These are phyloP conservation scores for Oryzias melastigma DNA, from an alignment of 2,113 vertebrate species.

Conservation along the genomic window DNA sequence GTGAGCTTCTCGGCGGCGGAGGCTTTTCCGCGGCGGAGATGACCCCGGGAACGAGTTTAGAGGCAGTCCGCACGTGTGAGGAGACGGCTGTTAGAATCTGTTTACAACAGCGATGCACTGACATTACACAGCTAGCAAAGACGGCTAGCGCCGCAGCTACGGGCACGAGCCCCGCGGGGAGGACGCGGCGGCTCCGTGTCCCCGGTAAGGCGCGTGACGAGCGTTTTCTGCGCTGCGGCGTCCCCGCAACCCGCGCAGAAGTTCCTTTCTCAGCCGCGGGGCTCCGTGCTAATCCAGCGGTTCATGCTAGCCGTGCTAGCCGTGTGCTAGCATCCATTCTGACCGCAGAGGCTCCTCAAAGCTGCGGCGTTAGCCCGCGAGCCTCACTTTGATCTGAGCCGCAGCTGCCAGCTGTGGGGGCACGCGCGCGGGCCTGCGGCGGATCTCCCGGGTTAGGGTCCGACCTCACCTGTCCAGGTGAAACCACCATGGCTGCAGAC, in stretches of 20 bases:
- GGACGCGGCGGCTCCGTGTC: constrained; percentile 56
- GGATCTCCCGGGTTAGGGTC: constrained; percentile 1
- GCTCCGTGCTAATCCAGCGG: constrained; percentile 44
- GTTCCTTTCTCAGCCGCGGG: constrained; percentile 29
- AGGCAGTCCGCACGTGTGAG: constrained; percentile 75
- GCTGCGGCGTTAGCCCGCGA: constrained; percentile 58
- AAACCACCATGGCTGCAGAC: constrained; percentile 14
- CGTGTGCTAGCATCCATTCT: constrained; percentile 53
- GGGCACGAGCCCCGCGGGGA: constrained; percentile 58
- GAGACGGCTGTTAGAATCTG: constrained; percentile 47
- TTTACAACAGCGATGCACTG: constrained; percentile 73
- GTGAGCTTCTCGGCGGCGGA: constrained; percentile 64
- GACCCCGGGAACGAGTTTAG: constrained; percentile 69
- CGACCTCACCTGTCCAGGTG: constrained; percentile 52
- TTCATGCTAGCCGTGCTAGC: constrained; percentile 57
- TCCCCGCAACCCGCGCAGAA: constrained; percentile 21
- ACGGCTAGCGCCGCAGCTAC: constrained; percentile 63
- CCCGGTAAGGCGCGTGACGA: too few relatives aligned
- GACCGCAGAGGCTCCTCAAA: constrained; percentile 28
- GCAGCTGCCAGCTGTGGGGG: constrained; percentile 19
- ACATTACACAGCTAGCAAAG: constrained; percentile 70
- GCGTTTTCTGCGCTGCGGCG: too few relatives aligned
- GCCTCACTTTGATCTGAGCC: constrained; percentile 25
- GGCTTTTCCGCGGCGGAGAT: constrained; percentile 39
- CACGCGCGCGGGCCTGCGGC: background rate